Evolutionary conservation across 2,113 vertebrate species (phyloP), one percentile per base, ranked within the genome.

Genomic region (Neomonachus schauinslandi): DNA sequence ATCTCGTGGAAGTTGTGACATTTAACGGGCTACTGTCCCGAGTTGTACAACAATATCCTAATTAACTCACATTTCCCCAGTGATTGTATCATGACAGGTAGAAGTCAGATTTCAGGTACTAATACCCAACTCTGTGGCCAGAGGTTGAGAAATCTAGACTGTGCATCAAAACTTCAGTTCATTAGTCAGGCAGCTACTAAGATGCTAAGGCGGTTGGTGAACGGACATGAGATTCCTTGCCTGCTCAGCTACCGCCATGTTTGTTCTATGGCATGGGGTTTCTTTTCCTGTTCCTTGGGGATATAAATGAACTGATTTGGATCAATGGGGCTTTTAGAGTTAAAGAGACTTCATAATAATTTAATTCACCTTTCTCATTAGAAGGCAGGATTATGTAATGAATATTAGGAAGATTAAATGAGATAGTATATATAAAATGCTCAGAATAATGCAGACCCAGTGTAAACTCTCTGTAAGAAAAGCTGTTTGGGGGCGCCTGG

Each of bases 51-150:
- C 0, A 12, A 95, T 95, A 87, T 83, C 92, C 95, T 96, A 97
- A 97, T 97, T 97, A 96, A 59, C 63, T 97, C 67, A 28, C 13
- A 72, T 92, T 92, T 74, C 96, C 96, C 74, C 22, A 65, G 77
- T 71, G 97, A 95, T 87, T 98, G 95, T 97, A 89, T 96, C 97
- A 97, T 97, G 95, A 83, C 96, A 98, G 93, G 94, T 87, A 97
- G 88, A 92, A 97, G 61, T 97, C 92, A 89, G 96, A 96, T 94
- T 98, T 98, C 97, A 96, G 84, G 95, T 49, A 88, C 88, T 95
- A 96, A 91, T 96, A 82, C 51, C 21, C 86, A 88, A 67, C 46
- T 83, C 65, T 89, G n/a, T 71, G 88, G 59, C 91, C 95, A 94
- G 57, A 96, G 42, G 12, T 83, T 51, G 46, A 92, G 80, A 97